Evolutionary conservation across 2,797 vertebrate genomes (phyloP).

Genomic region (Etheostoma perlongum): DNA sequence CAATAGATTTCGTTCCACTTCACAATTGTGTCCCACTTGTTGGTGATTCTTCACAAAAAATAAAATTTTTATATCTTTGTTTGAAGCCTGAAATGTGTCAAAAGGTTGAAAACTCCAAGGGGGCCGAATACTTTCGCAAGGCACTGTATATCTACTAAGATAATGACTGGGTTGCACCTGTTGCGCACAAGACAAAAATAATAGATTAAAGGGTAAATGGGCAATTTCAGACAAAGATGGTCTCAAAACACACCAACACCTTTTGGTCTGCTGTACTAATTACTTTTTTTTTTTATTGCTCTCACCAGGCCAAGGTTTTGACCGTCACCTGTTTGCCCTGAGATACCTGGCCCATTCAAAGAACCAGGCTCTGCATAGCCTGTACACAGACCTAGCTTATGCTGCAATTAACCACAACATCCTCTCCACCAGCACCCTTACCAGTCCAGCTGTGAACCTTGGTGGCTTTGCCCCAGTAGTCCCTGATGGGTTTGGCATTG

Average conservation of each 20-base stretch:
- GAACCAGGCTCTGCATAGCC: slow-evolving; percentile 82
- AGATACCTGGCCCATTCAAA: slow-evolving; percentile 85
- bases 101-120: too few species aligned
- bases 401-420: slow-evolving; percentile 93
- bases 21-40: too few species aligned
- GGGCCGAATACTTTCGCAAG: too few species aligned
- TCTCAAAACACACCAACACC: not conserved
- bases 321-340: slow-evolving; percentile 94
- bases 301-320: slow-evolving; percentile 94
- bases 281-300: not conserved
- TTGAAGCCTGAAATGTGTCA: too few species aligned
- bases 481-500: slow-evolving; percentile 93
- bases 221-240: not conserved
- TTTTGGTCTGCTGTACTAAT: not conserved
- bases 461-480: slow-evolving; percentile 97
- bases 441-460: slow-evolving; percentile 89
- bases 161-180: too few species aligned
- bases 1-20: too few species aligned
- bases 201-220: too few species aligned
- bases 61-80: too few species aligned
- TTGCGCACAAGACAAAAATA: too few species aligned
- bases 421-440: slow-evolving; percentile 96
- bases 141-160: too few species aligned
- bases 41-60: too few species aligned
- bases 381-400: slow-evolving; percentile 93